Conservation (phyloP, 2,797 vertebrate genomes). For the Cichlasoma orientale region DNA sequence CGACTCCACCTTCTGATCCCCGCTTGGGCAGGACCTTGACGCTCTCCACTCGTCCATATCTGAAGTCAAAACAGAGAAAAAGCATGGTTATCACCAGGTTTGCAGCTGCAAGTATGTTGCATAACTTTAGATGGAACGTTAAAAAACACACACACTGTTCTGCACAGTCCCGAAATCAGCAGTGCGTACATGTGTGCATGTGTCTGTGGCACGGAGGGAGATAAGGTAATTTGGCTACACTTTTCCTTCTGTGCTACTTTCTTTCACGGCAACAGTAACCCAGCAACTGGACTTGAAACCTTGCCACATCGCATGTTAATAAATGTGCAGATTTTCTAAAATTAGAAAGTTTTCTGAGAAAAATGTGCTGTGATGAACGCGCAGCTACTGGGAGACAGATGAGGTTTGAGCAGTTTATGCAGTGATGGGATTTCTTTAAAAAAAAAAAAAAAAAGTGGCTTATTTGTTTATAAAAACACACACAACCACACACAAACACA, state of each 20-base stretch:
- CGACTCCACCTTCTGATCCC: conserved; percentile 98
- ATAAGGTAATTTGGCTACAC: conserved; percentile 28
- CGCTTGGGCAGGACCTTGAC: conserved; percentile 99
- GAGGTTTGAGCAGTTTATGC: neutral
- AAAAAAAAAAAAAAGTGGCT: neutral
- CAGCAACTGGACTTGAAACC: conserved; percentile 81
- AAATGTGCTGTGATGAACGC: neutral
- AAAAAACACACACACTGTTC: neutral
- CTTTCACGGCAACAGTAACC: conserved; percentile 81
- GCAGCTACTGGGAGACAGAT: neutral
- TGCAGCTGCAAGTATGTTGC: neutral
- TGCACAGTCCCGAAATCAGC: neutral
- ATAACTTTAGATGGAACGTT: neutral
- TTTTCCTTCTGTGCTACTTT: conserved; percentile 47
- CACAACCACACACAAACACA: neutral
- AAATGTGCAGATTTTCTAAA: conserved; percentile 49
- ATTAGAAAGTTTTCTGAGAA: neutral
- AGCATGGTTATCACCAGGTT: conserved; percentile 15
- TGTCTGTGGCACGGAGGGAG: neutral
- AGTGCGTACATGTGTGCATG: neutral
- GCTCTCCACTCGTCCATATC: conserved; percentile 99
- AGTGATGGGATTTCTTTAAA: neutral
- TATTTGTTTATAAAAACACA: no score
- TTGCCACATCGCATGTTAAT: conserved; percentile 46
- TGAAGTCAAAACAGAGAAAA: conserved; percentile 58